phyloP scores from a whole-genome alignment of 2,888 invertebrate genomes.

The Amaurobius ferox region DNA sequence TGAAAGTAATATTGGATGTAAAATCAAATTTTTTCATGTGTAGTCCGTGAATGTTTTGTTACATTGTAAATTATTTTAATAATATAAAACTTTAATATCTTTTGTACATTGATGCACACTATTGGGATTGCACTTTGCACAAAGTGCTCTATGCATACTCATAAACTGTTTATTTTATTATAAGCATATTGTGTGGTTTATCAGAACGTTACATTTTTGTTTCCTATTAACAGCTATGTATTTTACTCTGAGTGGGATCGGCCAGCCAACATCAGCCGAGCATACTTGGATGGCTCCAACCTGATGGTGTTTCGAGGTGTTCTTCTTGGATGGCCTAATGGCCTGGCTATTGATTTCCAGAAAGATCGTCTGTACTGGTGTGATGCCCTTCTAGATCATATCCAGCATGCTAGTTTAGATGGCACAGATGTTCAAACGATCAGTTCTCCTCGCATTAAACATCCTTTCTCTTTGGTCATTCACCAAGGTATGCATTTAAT shows the following conservation, averaged over 20 bases:
- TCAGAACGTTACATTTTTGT: too few species aligned
- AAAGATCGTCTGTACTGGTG: slow-evolving; percentile 96
- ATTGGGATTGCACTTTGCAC: too few species aligned
- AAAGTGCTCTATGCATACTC: too few species aligned
- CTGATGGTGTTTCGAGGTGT: slow-evolving; percentile 91
- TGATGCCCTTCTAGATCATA: slow-evolving; percentile 95
- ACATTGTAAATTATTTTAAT: too few species aligned
- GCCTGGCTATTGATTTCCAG: slow-evolving; percentile 92
- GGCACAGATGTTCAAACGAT: slow-evolving; percentile 94
- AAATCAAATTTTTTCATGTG: too few species aligned
- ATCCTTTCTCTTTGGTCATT: slow-evolving; percentile 94
- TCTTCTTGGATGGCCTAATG: slow-evolving; percentile 98
- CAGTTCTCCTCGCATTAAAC: slow-evolving; percentile 88
- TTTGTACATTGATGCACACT: too few species aligned
- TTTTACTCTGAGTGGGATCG: slow-evolving; percentile 98
- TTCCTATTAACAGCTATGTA: slow-evolving; percentile 81
- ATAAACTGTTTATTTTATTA: too few species aligned
- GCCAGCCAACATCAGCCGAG: slow-evolving; percentile 96
- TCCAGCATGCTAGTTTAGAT: slow-evolving; percentile 93
- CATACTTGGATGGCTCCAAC: slow-evolving; percentile 92
- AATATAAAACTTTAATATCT: too few species aligned
- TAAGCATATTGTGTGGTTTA: too few species aligned
- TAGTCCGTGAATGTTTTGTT: too few species aligned
- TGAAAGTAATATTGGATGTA: too few species aligned
- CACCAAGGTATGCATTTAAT: slow-evolving; percentile 80